phyloP scores from a whole-genome alignment of 2,888 invertebrate species.

The Alitta virens region DNA sequence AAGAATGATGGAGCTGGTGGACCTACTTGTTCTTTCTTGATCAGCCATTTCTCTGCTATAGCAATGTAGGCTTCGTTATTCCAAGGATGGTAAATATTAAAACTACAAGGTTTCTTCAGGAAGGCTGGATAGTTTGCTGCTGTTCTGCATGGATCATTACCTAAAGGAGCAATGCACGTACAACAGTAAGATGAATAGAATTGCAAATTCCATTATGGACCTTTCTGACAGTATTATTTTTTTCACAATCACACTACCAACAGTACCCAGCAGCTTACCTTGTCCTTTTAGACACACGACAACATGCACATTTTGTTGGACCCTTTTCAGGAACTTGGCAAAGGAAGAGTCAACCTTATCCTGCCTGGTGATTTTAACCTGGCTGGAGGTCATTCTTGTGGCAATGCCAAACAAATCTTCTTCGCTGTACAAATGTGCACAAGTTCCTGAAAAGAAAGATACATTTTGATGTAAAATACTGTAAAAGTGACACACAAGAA shows the following conservation, averaged over 20 bases:
- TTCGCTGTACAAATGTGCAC: constrained; percentile 48
- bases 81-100: constrained; percentile 51
- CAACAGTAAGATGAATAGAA: no score
- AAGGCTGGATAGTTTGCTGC: constrained; percentile 40
- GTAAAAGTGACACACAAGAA: no score
- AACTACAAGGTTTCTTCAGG: constrained; percentile 40
- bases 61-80: constrained; percentile 40
- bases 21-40: neutral
- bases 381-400: constrained; percentile 53
- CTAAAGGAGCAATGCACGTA: no score
- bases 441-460: constrained; percentile 46
- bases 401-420: constrained; percentile 49
- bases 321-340: constrained; percentile 43
- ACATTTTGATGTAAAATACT: no score
- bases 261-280: no score
- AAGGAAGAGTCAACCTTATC: constrained; percentile 53
- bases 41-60: constrained; percentile 35
- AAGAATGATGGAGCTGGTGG: neutral
- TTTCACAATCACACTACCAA: no score
- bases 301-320: constrained; percentile 50
- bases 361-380: constrained; percentile 47
- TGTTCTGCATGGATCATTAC: neutral
- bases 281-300: constrained; percentile 37
- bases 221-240: no score
- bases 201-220: no score